phyloP scores from a whole-genome alignment of 2,888 invertebrate species.

The Pterobdella sp. region DNA sequence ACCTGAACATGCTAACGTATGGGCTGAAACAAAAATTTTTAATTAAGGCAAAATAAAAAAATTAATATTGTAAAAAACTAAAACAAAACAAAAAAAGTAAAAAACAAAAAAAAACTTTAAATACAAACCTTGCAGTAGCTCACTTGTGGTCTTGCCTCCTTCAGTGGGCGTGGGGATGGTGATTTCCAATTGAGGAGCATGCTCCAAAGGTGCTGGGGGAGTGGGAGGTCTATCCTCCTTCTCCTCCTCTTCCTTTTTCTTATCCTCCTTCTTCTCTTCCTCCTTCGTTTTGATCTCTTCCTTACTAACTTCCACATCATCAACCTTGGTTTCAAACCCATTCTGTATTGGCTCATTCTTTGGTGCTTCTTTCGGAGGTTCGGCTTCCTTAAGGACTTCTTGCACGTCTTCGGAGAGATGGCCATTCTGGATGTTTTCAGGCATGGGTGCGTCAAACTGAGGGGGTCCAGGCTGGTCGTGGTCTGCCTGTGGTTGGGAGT shows the following conservation, averaged over 20 bases:
- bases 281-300: no score
- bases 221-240: conserved; percentile 1
- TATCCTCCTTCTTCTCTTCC: no score
- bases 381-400: conserved; percentile 7
- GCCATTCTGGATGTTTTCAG: conserved; percentile 16
- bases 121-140: conserved; percentile 30
- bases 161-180: conserved; percentile 37
- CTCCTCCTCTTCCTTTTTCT: no score
- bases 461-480: conserved; percentile 28
- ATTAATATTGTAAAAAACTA: not conserved
- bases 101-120: not conserved
- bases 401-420: not conserved
- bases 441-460: conserved; percentile 29
- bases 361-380: conserved; percentile 31
- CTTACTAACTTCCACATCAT: not conserved
- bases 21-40: not conserved
- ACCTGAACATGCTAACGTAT: conserved; percentile 2
- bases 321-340: not conserved
- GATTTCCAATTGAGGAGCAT: conserved; percentile 34
- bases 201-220: conserved; percentile 18
- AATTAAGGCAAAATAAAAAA: not conserved
- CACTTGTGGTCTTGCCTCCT: conserved; percentile 29
- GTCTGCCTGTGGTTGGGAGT: not conserved
- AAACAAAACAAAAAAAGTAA: conserved; percentile 8
- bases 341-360: not conserved